Conservation (phyloP, 2,797 vertebrate genomes). For the Lycodopsis pacificus region DNA sequence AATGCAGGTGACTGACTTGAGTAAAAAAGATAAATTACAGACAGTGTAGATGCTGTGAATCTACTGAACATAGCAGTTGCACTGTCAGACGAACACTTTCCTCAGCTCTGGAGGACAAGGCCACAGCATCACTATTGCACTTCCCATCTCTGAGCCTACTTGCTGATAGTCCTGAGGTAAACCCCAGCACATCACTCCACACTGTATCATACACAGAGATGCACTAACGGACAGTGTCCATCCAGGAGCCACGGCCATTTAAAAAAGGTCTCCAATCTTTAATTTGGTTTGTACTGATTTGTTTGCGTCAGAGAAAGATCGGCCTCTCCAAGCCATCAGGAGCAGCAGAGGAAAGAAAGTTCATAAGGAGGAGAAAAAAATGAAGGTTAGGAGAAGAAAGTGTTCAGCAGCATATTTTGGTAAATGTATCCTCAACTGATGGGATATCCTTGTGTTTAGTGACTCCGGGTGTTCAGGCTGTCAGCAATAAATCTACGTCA, state of each 20-base stretch:
- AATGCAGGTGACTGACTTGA: not conserved
- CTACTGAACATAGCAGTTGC: not conserved
- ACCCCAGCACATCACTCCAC: conserved; percentile 2
- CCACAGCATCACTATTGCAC: not conserved
- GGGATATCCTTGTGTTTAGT: not conserved
- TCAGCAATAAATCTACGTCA: not conserved
- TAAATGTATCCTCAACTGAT: not conserved
- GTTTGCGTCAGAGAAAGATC: not conserved
- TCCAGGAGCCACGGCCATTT: not conserved
- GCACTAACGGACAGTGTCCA: not conserved
- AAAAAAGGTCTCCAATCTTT: not conserved
- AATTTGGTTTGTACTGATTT: not conserved
- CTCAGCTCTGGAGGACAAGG: conserved; percentile 3
- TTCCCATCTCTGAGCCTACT: not conserved
- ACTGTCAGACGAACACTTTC: not conserved
- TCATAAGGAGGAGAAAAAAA: not conserved
- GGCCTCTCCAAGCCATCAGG: not conserved
- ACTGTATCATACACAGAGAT: conserved; percentile 1
- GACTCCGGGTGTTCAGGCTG: not conserved
- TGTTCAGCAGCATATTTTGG: not conserved
- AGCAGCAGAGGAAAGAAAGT: not conserved
- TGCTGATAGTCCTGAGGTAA: conserved; percentile 21
- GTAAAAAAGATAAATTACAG: not conserved
- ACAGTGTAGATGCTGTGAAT: not conserved
- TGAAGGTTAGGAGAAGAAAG: not conserved